phyloP scores from a whole-genome alignment of 1,140 invertebrate species.

The Geopemphigus sp. region DNA sequence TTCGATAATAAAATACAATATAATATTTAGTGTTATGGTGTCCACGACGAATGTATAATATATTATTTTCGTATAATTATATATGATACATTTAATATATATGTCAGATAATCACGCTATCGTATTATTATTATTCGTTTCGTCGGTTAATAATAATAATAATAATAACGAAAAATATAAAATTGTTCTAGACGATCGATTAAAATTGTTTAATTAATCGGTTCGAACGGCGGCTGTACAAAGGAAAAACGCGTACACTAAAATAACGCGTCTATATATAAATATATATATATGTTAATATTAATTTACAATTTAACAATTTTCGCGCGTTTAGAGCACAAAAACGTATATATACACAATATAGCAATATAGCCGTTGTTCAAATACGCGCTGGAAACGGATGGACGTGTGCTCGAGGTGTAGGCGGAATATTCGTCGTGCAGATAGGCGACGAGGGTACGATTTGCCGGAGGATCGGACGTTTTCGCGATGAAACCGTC shows the following conservation, averaged over 20 bases:
- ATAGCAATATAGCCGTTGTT: no score
- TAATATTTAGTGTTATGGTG: constrained; percentile 12
- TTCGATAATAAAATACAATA: constrained; percentile 36
- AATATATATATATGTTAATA: not conserved
- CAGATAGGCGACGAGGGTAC: no score
- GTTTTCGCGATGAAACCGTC: no score
- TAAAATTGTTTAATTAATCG: not conserved
- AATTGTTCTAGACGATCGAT: not conserved
- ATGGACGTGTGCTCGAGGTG: no score
- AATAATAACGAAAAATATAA: not conserved
- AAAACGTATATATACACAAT: no score
- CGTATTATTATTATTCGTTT: not conserved
- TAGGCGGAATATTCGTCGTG: no score
- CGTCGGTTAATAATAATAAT: not conserved
- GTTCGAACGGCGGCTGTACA: not conserved
- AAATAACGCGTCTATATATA: not conserved
- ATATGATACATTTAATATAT: constrained; percentile 8
- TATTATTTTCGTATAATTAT: not conserved
- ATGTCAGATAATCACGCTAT: constrained; percentile 1
- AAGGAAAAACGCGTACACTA: no score
- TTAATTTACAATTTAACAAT: no score
- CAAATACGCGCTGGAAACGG: no score
- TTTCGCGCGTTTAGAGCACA: no score
- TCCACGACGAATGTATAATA: constrained; percentile 14
- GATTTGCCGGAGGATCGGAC: no score